Evolutionary conservation across 2,113 vertebrate genomes (phyloP).

Genomic region (Miniopterus natalensis): DNA sequence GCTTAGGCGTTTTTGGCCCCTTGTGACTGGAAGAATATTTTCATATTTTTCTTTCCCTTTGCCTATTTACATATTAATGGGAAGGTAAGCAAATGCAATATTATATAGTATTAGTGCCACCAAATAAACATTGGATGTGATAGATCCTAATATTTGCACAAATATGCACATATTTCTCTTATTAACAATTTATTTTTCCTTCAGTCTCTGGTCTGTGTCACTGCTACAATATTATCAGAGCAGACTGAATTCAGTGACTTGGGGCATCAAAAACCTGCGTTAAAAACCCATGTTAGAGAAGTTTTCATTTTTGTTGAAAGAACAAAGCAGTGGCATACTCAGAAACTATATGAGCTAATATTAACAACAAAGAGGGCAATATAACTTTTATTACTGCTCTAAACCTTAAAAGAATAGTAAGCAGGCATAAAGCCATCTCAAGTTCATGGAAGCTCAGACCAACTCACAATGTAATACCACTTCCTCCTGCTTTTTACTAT

Average conservation of each 20-base stretch:
- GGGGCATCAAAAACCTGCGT: conserved; percentile 58
- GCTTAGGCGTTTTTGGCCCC: conserved; percentile 60
- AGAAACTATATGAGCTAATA: conserved; percentile 75
- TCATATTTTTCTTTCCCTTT: conserved; percentile 19
- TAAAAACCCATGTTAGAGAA: conserved; percentile 39
- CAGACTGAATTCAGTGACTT: conserved; percentile 72
- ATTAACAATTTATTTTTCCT: conserved; percentile 38
- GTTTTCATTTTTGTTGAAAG: conserved; percentile 78
- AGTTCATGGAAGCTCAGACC: conserved; percentile 58
- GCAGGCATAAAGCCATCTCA: conserved; percentile 67
- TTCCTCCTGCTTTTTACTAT: conserved; percentile 74
- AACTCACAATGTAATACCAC: conserved; percentile 70
- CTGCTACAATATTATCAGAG: conserved; percentile 60
- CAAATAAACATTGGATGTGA: conserved; percentile 27
- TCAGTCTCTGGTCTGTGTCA: conserved; percentile 38
- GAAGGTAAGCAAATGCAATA: conserved; percentile 51
- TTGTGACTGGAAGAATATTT: conserved; percentile 65
- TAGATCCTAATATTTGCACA: conserved; percentile 42
- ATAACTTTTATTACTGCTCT: conserved; percentile 74
- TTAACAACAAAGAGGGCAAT: conserved; percentile 67
- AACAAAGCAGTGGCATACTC: conserved; percentile 50
- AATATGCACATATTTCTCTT: conserved; percentile 36
- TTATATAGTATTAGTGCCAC: background rate
- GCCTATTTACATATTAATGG: conserved; percentile 57
- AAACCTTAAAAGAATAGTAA: conserved; percentile 75